Percentiles rank a stretch among this genome's conserved stretches.
These are phyloP conservation scores for Puma concolor DNA, from an alignment of 2,113 vertebrate genomes.

Conservation along the genomic window DNA sequence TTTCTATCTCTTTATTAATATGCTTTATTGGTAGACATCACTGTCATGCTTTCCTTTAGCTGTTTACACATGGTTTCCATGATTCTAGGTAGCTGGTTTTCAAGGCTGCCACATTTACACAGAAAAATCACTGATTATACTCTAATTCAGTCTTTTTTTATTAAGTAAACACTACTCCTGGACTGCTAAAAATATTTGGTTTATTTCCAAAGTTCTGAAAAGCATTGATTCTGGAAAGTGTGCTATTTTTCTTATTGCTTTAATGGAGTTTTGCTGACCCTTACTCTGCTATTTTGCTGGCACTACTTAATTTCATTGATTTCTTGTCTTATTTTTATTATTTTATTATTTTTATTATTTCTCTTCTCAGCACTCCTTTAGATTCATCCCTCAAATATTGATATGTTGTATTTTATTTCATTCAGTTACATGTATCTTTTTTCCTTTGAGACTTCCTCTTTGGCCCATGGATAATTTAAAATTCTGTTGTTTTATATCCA, in stretches of 20 bases:
- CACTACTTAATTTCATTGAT: not conserved
- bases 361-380: not conserved
- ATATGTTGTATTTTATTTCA: not conserved
- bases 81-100: not conserved
- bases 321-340: not conserved
- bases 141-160: not conserved
- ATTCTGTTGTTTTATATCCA: not conserved
- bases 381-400: not conserved
- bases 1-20: not conserved
- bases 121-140: not conserved
- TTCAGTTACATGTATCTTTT: not conserved
- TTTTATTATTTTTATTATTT: not conserved
- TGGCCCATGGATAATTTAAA: constrained; percentile 24
- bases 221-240: not conserved
- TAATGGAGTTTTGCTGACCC: not conserved
- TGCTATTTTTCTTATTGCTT: not conserved
- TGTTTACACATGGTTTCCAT: not conserved
- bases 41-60: not conserved
- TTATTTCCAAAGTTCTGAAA: constrained; percentile 37
- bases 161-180: not conserved
- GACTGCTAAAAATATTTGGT: not conserved
- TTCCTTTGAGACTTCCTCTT: constrained; percentile 3
- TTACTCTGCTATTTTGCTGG: not conserved
- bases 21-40: not conserved
- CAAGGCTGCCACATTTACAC: not conserved